These are phyloP conservation scores for Lepidocolaptes lacrymiger DNA, from an alignment of 2,797 vertebrate genomes.

Conservation along the genomic window DNA sequence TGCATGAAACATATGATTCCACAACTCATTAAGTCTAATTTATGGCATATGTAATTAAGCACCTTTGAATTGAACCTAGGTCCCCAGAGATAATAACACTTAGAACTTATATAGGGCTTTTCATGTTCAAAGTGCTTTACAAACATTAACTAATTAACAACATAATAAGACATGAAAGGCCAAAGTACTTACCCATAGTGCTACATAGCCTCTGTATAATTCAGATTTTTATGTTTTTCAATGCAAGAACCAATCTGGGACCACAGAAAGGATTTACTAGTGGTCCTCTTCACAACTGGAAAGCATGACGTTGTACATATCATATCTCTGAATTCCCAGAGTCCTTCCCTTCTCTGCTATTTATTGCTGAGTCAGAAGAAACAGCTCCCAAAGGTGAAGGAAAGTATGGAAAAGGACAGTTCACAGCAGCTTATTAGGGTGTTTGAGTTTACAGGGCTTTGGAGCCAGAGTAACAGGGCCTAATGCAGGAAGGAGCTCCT, in stretches of 20 bases:
- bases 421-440: not conserved
- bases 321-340: not conserved
- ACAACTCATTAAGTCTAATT: conserved; percentile 73
- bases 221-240: conserved; percentile 60
- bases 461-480: not conserved
- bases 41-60: conserved; percentile 76
- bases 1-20: conserved; percentile 39
- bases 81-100: conserved; percentile 74
- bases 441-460: not conserved
- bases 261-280: not conserved
- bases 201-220: conserved; percentile 44
- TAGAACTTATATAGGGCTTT: conserved; percentile 72
- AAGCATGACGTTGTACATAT: not conserved
- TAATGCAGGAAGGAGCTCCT: not conserved
- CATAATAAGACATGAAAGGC: conserved; percentile 72
- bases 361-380: not conserved
- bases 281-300: not conserved
- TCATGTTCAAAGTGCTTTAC: conserved; percentile 75
- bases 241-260: not conserved
- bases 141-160: conserved; percentile 78
- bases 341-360: not conserved
- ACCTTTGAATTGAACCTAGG: conserved; percentile 68
- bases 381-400: not conserved
- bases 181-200: conserved; percentile 46
- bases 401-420: not conserved